Percentiles rank a stretch among this genome's conserved stretches.
These are phyloP conservation scores for Ceramica pisi DNA, from an alignment of 2,888 invertebrate genomes.

Conservation along the genomic window DNA sequence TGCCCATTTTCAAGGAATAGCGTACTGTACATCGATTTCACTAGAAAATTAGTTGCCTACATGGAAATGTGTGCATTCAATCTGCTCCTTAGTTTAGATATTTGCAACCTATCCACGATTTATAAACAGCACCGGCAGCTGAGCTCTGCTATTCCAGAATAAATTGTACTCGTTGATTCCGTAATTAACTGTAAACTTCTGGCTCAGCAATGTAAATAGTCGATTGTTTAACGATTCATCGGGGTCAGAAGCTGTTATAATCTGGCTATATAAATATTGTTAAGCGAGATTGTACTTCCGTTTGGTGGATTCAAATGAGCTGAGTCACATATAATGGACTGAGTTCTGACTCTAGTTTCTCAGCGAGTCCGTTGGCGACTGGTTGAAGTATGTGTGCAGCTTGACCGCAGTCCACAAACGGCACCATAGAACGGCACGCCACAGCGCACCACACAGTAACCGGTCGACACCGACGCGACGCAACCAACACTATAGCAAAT, in stretches of 20 bases:
- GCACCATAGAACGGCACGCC: slow-evolving; percentile 75
- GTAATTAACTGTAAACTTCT: slow-evolving; percentile 71
- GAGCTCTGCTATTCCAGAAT: slow-evolving; percentile 48
- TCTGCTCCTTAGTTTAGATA: slow-evolving; percentile 9
- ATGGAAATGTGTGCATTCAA: neutral
- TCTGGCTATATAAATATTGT: slow-evolving; percentile 35
- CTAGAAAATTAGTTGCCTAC: neutral
- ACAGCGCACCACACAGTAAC: slow-evolving; percentile 62
- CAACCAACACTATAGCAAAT: slow-evolving; percentile 56
- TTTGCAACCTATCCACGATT: slow-evolving; percentile 17
- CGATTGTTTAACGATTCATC: slow-evolving; percentile 59
- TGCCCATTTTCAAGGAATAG: slow-evolving; percentile 53
- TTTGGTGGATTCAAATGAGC: slow-evolving; percentile 44
- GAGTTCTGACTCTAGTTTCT: slow-evolving; percentile 55
- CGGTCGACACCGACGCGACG: slow-evolving; percentile 59
- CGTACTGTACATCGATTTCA: neutral
- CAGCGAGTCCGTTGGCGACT: slow-evolving; percentile 54
- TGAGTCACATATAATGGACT: slow-evolving; percentile 49
- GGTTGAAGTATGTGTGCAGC: slow-evolving; percentile 70
- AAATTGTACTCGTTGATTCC: slow-evolving; percentile 66
- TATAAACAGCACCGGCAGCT: slow-evolving; percentile 23
- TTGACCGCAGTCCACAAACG: slow-evolving; percentile 81
- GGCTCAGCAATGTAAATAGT: slow-evolving; percentile 64
- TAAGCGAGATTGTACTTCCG: slow-evolving; percentile 44
- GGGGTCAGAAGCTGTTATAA: slow-evolving; percentile 63